These are phyloP conservation scores for Neopipo cinnamomea DNA, from an alignment of 2,113 vertebrate genomes.

Conservation along the genomic window DNA sequence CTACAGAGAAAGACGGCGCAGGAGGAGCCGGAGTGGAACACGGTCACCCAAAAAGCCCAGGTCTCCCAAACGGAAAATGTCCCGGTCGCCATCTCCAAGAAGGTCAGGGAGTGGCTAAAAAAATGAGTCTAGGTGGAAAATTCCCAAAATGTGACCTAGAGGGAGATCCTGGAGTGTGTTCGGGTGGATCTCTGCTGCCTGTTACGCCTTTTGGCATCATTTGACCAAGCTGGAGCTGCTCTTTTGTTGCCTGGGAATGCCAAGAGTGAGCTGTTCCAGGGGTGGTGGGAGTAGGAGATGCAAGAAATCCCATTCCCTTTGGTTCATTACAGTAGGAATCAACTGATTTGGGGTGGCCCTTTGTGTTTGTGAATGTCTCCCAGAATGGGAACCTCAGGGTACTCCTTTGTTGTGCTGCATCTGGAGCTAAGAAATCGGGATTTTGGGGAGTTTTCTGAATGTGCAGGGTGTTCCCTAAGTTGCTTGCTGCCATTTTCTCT, in stretches of 20 bases:
- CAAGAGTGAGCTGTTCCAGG: fast-evolving
- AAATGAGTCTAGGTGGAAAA: no score
- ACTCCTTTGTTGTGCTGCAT: neutral
- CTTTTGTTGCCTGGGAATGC: neutral
- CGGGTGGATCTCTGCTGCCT: neutral
- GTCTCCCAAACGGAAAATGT: conserved; percentile 87
- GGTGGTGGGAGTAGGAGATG: fast-evolving
- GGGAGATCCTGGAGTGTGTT: fast-evolving
- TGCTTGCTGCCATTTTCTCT: fast-evolving
- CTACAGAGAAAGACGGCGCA: conserved; percentile 78
- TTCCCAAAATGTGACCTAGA: fast-evolving
- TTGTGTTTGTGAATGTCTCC: fast-evolving
- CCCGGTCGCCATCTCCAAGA: conserved; percentile 87
- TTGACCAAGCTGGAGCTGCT: fast-evolving
- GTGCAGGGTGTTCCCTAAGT: no score
- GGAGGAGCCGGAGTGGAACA: conserved; percentile 85
- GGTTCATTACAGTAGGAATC: neutral
- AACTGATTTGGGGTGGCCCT: neutral
- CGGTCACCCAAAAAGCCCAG: conserved; percentile 87
- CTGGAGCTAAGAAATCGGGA: neutral
- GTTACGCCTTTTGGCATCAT: fast-evolving
- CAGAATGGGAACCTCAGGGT: fast-evolving
- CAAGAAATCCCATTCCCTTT: neutral
- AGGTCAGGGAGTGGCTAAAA: conserved; percentile 72
- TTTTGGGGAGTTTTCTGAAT: no score